phyloP scores from a whole-genome alignment of 37 sponge, comb jelly and placozoan species.

The Haliclona indistincta region DNA sequence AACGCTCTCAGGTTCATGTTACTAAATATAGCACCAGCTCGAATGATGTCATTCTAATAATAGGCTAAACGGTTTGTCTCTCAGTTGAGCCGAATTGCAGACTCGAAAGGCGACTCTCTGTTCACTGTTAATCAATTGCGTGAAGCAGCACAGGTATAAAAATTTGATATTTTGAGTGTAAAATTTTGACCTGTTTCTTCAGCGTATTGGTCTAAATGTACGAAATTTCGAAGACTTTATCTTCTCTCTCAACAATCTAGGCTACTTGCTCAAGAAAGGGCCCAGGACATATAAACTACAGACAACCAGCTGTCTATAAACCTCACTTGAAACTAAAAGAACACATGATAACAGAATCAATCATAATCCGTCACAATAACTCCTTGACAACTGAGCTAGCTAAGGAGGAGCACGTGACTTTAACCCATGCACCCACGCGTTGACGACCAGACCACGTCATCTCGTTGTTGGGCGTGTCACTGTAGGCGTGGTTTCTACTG shows the following conservation, averaged over 20 bases:
- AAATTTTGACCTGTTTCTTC: constrained; percentile 1
- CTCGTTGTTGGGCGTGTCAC: too few species aligned
- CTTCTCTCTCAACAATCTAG: constrained; percentile 90
- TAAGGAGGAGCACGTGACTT: too few species aligned
- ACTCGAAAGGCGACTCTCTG: constrained; percentile 51
- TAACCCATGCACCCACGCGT: too few species aligned
- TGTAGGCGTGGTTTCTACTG: too few species aligned
- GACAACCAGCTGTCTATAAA: constrained; percentile 52
- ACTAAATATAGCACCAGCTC: too few species aligned
- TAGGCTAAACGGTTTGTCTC: constrained; percentile 82
- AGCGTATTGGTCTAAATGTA: constrained; percentile 69
- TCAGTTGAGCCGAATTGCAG: constrained; percentile 78
- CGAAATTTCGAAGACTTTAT: constrained; percentile 80
- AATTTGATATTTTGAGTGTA: constrained; percentile 5
- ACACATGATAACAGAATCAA: too few species aligned
- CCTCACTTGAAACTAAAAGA: too few species aligned
- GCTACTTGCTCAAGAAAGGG: constrained; percentile 96
- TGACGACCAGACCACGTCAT: too few species aligned
- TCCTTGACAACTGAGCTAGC: too few species aligned
- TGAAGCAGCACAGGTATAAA: constrained; percentile 71
- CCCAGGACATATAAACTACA: constrained; percentile 88
- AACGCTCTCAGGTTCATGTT: constrained; percentile 60
- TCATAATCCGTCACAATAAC: too few species aligned
- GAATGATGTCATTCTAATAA: too few species aligned
- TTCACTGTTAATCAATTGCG: constrained; percentile 87